These are phyloP conservation scores for Caenorhabditis wallacei DNA, from an alignment of 2,888 invertebrate species.

Conservation along the genomic window DNA sequence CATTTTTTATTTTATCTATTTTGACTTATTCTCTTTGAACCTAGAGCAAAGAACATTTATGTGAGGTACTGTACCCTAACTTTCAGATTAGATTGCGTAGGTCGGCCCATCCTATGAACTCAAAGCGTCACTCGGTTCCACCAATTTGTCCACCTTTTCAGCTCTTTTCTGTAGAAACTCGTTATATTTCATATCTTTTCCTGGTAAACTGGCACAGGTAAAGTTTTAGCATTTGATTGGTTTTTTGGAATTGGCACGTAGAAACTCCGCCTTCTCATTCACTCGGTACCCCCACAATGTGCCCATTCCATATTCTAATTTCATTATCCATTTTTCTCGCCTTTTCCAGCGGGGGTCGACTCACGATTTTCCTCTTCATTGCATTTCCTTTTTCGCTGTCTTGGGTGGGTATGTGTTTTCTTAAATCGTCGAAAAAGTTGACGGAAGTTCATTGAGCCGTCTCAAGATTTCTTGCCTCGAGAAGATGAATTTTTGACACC, in stretches of 20 bases:
- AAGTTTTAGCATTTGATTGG: neutral
- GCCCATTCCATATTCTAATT: constrained; percentile 43
- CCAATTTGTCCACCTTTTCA: neutral
- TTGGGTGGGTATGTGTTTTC: neutral
- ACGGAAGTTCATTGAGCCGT: constrained; percentile 58
- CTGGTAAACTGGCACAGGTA: neutral
- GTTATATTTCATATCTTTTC: neutral
- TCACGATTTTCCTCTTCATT: constrained; percentile 57
- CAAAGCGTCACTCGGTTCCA: neutral
- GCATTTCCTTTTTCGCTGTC: constrained; percentile 28
- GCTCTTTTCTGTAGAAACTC: neutral
- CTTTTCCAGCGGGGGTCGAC: constrained; percentile 30
- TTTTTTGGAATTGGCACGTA: constrained; percentile 21
- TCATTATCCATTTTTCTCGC: constrained; percentile 57
- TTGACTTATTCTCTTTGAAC: too few species aligned
- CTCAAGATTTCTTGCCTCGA: constrained; percentile 38
- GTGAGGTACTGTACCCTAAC: neutral
- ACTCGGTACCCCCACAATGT: constrained; percentile 1
- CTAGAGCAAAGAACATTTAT: too few species aligned
- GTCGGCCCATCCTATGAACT: neutral
- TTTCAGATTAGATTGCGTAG: neutral
- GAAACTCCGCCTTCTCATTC: constrained; percentile 3
- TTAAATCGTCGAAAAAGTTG: constrained; percentile 15
- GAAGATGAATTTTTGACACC: constrained; percentile 42
- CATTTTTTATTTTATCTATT: too few species aligned